phyloP scores from a whole-genome alignment of 2,888 invertebrate species.

The Amblyjoppa fuscipennis region DNA sequence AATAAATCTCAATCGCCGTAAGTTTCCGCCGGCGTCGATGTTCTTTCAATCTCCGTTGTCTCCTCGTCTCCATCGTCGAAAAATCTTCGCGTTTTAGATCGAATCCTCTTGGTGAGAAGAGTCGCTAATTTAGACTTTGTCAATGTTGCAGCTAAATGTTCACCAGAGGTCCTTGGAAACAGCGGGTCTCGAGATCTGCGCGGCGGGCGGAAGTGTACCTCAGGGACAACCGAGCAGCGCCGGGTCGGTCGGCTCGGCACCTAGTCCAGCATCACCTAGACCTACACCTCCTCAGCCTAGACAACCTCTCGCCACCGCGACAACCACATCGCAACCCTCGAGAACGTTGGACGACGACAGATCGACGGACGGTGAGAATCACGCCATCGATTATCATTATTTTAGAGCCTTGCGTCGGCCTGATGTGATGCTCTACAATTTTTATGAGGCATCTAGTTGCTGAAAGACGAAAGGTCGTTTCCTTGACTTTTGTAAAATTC shows the following conservation, averaged over 20 bases:
- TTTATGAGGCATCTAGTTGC: too few species aligned
- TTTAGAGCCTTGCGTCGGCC: neutral
- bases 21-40: too few species aligned
- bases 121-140: conserved; percentile 11
- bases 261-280: conserved; percentile 84
- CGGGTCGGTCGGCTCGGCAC: conserved; percentile 84
- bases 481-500: too few species aligned
- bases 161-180: conserved; percentile 84
- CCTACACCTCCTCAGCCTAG: conserved; percentile 83
- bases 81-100: neutral
- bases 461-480: too few species aligned
- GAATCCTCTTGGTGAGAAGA: neutral
- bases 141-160: conserved; percentile 81
- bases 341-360: conserved; percentile 83
- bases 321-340: conserved; percentile 82
- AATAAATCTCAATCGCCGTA: too few species aligned
- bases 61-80: neutral
- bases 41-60: neutral
- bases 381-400: neutral
- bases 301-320: conserved; percentile 77
- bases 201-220: conserved; percentile 81
- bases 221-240: conserved; percentile 84
- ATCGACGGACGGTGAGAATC: conserved; percentile 82
- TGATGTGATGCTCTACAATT: too few species aligned
- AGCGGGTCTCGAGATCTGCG: conserved; percentile 82